A percentile compares a stretch with the other conserved stretches of the same genome.
Evolutionary conservation across 2,797 vertebrate species (phyloP).

Genomic region (Rhinatrema bivittatum): DNA sequence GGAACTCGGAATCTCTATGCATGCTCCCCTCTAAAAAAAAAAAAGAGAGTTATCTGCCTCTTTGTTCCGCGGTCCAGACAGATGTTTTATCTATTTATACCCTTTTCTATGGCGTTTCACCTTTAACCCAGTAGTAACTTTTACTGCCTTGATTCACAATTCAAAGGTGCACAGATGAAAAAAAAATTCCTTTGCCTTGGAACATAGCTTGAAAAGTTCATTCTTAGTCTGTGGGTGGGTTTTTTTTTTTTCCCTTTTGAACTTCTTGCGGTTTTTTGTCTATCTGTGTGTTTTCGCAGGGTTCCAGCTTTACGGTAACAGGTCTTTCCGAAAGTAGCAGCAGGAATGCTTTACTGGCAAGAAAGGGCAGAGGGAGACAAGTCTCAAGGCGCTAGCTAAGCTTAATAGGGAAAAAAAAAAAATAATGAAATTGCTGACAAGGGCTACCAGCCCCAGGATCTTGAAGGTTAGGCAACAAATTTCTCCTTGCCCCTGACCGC

Average conservation of each 20-base stretch:
- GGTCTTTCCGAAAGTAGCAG: constrained; percentile 44
- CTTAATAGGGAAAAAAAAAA: constrained; percentile 40
- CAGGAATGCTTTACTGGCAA: constrained; percentile 30
- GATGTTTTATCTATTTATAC: constrained; percentile 60
- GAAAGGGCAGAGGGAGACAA: constrained; percentile 33
- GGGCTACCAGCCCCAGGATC: constrained; percentile 1
- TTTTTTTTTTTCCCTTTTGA: constrained; percentile 41
- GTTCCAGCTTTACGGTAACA: constrained; percentile 46
- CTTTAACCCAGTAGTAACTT: constrained; percentile 73
- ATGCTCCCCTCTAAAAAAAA: constrained; percentile 58
- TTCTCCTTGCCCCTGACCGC: background rate
- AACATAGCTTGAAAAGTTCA: constrained; percentile 64
- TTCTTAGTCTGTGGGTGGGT: constrained; percentile 62
- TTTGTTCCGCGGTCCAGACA: constrained; percentile 65
- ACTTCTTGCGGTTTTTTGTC: too few species aligned
- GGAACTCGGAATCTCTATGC: constrained; percentile 52
- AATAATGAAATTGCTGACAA: constrained; percentile 40
- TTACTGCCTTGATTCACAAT: constrained; percentile 61
- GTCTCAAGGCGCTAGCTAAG: constrained; percentile 21
- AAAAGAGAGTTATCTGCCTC: constrained; percentile 56
- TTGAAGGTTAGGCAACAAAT: background rate
- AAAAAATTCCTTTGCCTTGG: constrained; percentile 61
- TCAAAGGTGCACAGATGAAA: constrained; percentile 68
- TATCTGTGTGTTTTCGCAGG: too few species aligned
- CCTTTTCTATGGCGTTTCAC: constrained; percentile 71